Evolutionary conservation across 2,113 vertebrate genomes (phyloP), one percentile per base, ranked within the genome.

Genomic region (Amblyopsis rosae): DNA sequence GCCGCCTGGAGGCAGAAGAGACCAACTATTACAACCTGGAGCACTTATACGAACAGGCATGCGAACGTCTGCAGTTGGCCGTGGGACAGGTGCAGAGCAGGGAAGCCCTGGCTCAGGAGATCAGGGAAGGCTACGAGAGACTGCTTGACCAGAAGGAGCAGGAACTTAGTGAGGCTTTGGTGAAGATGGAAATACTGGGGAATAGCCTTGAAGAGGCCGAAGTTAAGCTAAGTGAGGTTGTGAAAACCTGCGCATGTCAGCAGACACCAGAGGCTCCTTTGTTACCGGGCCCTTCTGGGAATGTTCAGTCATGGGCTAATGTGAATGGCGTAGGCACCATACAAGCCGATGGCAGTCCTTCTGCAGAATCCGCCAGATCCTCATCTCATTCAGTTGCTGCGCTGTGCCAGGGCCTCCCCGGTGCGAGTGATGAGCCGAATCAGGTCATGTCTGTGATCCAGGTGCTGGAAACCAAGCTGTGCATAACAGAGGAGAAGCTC

Each of bases 401-500:
- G 8, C 62, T 88, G 46, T 82, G 89, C 45, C 88, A 91, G 46
- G 83, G 84, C 12, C 70, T 83, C 0, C 68, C 83, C 1, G 79
- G 87, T 0, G 81, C 79, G 0, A 76, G 79, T 0, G 89, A 90
- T 0, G 94, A 96, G 58, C 81, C 94, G 0, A 94, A 96, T 17
- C 92, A 84, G 16, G 95, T 95, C 15, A 90, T 97, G 62, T 94
- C 95, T 8, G 92, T 95, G 67, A 98, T 98, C 76, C 94, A 95
- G 72, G 91, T 93, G 2, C 88, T 98, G 64, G 96, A 99, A 88
- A 95, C 90, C 17, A 98, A 98, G 69, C 93, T 98, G 32, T 95
- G 93, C 0, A 84, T 94, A 62, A 97, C 95, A 0, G 96, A 99
- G 79, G 95, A 96, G 32, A 97, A 96, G 67, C 93, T 98, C 13